These are phyloP conservation scores for Oryzias dopingdopingensis DNA, from an alignment of 2,797 vertebrate species.

Conservation along the genomic window DNA sequence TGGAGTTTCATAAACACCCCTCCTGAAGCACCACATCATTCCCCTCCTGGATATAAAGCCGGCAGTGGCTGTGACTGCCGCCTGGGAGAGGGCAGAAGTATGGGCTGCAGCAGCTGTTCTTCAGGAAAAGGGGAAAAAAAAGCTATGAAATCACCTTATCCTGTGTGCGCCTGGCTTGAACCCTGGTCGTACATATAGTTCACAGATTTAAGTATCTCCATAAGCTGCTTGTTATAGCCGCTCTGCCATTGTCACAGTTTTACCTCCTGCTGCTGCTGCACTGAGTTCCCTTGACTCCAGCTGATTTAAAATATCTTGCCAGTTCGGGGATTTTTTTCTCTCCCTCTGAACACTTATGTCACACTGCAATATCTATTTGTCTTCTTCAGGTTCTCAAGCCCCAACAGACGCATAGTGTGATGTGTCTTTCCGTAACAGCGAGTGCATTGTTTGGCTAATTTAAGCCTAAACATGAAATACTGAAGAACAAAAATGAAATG, in stretches of 20 bases:
- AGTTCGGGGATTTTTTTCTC: slow-evolving; percentile 30
- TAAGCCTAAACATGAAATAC: slow-evolving; percentile 50
- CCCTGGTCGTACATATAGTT: slow-evolving; percentile 26
- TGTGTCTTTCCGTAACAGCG: slow-evolving; percentile 34
- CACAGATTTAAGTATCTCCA: slow-evolving; percentile 45
- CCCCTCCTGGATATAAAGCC: slow-evolving; percentile 19
- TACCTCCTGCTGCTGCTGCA: slow-evolving; percentile 48
- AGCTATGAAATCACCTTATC: too few species aligned
- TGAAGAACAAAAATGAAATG: slow-evolving; percentile 49
- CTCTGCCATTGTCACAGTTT: slow-evolving; percentile 53
- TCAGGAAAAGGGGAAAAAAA: background rate
- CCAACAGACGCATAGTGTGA: slow-evolving; percentile 8
- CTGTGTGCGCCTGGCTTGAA: slow-evolving; percentile 13
- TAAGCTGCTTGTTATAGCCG: slow-evolving; percentile 48
- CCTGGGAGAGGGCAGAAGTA: slow-evolving; percentile 20
- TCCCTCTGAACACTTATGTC: slow-evolving; percentile 31
- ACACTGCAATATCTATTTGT: slow-evolving; percentile 41
- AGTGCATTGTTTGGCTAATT: slow-evolving; percentile 50
- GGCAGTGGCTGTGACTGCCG: slow-evolving; percentile 15
- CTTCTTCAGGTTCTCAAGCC: slow-evolving; percentile 25
- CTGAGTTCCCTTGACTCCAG: slow-evolving; percentile 40
- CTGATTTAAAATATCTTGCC: slow-evolving; percentile 52
- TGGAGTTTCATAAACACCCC: slow-evolving; percentile 13
- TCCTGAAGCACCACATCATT: slow-evolving; percentile 10
- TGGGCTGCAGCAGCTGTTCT: slow-evolving; percentile 5